Evolutionary conservation across 2,113 vertebrate species (phyloP).

Genomic region (Mionectes macconnelli): DNA sequence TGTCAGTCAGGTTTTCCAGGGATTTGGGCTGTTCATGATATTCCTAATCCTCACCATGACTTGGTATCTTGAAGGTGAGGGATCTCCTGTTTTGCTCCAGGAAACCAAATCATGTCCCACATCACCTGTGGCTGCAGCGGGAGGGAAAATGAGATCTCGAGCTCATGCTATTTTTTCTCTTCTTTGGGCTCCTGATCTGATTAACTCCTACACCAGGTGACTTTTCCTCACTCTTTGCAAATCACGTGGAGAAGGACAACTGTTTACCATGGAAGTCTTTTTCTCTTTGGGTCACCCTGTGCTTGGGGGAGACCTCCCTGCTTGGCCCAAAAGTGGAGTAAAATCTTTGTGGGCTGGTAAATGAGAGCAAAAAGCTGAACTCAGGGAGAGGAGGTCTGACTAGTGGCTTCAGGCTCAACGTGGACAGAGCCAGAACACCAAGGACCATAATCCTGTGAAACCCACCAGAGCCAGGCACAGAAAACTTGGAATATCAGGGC

Average conservation of each 20-base stretch:
- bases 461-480: not conserved
- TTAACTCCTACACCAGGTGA: not conserved
- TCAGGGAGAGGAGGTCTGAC: not conserved
- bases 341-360: not conserved
- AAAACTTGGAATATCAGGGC: not conserved
- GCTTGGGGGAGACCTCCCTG: not conserved
- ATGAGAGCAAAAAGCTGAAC: not conserved
- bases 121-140: rapidly evolving
- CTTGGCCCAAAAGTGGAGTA: not conserved
- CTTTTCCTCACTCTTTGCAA: not conserved
- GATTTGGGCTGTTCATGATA: not conserved
- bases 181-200: not conserved
- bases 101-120: not conserved
- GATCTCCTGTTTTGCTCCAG: not conserved
- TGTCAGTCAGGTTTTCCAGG: not conserved
- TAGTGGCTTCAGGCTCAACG: not conserved
- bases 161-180: not conserved
- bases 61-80: not conserved
- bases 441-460: rapidly evolving
- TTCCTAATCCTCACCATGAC: rapidly evolving
- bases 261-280: not conserved
- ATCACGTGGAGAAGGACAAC: rapidly evolving
- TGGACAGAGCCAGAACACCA: not conserved
- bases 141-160: not conserved
- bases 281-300: not conserved